Conservation (phyloP, 2,113 vertebrate species). For the Falco punctatus region DNA sequence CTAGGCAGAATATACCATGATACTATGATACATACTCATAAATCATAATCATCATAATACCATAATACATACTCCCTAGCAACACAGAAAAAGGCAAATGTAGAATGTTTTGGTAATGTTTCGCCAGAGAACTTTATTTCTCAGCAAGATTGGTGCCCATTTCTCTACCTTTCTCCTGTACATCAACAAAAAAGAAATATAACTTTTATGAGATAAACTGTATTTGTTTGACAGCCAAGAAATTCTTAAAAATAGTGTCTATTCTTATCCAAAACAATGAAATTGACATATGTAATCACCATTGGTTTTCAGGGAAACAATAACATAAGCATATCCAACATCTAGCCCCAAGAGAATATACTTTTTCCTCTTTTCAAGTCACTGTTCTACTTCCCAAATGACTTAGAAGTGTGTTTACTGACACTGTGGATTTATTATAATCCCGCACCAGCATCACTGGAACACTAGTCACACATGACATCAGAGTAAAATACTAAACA, state of each 20-base stretch:
- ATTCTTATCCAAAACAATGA: not conserved
- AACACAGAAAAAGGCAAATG: not conserved
- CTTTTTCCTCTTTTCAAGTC: not conserved
- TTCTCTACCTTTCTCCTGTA: not conserved
- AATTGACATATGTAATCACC: not conserved
- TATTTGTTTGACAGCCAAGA: not conserved
- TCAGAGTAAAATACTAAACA: not conserved
- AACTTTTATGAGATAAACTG: not conserved
- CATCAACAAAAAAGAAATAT: not conserved
- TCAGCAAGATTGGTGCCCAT: not conserved
- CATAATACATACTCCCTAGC: not conserved
- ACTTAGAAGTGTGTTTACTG: not conserved
- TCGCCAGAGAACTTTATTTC: not conserved
- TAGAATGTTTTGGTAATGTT: not conserved
- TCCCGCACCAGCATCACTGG: not conserved
- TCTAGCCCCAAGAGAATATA: not conserved
- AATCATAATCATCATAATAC: not conserved
- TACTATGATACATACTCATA: not conserved
- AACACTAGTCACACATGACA: not conserved
- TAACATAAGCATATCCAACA: not conserved
- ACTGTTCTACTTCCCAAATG: not conserved
- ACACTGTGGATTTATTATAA: not conserved
- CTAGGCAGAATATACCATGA: not conserved
- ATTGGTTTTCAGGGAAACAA: not conserved
- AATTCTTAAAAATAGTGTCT: not conserved